Percentiles rank a stretch among this genome's conserved stretches.
Evolutionary conservation across 2,113 vertebrate species (phyloP).

Genomic region (Helogale parvula): DNA sequence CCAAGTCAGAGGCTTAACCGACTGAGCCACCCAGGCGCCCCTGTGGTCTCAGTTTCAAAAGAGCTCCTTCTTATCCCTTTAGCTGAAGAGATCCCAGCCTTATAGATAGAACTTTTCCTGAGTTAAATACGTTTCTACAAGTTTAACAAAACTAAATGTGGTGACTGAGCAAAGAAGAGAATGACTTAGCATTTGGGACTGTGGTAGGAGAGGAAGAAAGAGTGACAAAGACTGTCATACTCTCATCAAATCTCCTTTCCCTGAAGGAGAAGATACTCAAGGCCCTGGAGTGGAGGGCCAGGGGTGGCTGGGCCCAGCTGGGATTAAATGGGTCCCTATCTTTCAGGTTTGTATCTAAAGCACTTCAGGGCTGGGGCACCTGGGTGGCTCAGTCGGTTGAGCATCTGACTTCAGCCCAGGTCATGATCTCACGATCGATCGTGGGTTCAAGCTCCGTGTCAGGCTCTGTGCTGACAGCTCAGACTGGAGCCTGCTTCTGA

Average conservation of each 20-base stretch:
- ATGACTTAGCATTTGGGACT: background rate
- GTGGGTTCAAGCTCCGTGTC: too few relatives aligned
- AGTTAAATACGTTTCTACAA: background rate
- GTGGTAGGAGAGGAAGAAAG: background rate
- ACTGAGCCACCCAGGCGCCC: too few relatives aligned
- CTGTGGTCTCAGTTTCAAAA: background rate
- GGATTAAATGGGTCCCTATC: background rate
- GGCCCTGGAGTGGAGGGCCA: background rate
- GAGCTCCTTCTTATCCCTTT: background rate
- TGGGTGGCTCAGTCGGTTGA: too few relatives aligned
- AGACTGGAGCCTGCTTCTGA: too few relatives aligned
- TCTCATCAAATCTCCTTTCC: background rate
- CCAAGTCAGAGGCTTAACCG: too few relatives aligned
- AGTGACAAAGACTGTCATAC: background rate
- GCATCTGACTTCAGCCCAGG: too few relatives aligned
- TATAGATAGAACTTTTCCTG: background rate
- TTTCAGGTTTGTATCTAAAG: background rate
- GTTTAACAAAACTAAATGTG: background rate
- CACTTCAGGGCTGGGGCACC: background rate
- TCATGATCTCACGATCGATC: too few relatives aligned
- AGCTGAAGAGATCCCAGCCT: background rate
- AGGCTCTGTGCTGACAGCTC: too few relatives aligned
- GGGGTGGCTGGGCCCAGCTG: background rate
- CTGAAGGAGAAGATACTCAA: background rate
- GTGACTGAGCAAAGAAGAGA: slow-evolving; percentile 13